phyloP scores from a whole-genome alignment of 2,113 vertebrate genomes.

The Pithys albifrons region DNA sequence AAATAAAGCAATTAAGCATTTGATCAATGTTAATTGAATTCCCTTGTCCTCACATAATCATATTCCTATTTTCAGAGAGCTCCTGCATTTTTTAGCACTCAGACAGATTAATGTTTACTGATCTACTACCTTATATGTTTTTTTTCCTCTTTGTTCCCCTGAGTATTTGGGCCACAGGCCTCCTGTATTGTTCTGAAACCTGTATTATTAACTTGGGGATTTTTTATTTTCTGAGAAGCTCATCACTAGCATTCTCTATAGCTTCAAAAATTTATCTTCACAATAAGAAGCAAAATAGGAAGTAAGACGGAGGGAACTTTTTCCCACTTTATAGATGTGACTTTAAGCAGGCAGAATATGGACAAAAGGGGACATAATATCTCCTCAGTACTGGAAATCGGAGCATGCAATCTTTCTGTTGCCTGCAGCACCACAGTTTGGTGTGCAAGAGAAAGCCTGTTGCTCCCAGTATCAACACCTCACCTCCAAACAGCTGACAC shows the following conservation, averaged over 20 bases:
- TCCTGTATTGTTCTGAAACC: neutral
- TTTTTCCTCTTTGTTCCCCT: neutral
- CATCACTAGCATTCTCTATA: neutral
- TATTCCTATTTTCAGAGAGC: neutral
- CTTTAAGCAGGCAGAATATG: neutral
- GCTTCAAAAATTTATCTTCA: neutral
- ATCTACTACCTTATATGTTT: neutral
- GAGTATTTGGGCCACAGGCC: neutral
- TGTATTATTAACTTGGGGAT: neutral
- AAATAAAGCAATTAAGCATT: conserved; percentile 18
- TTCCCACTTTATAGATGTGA: neutral
- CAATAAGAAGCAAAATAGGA: neutral
- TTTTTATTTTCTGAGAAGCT: neutral
- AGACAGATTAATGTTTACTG: neutral
- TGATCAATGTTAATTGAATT: conserved; percentile 6
- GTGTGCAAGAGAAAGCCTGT: neutral
- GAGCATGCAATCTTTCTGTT: neutral
- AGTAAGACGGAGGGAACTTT: neutral
- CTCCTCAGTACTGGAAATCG: neutral
- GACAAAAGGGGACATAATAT: neutral
- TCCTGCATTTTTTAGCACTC: neutral
- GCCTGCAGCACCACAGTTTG: neutral
- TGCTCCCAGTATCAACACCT: neutral
- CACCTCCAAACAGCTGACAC: neutral
- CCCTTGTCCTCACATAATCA: neutral